Base-by-base conservation (phyloP, 2,888 invertebrate genomes). In the Pheosia tremula region DNA sequence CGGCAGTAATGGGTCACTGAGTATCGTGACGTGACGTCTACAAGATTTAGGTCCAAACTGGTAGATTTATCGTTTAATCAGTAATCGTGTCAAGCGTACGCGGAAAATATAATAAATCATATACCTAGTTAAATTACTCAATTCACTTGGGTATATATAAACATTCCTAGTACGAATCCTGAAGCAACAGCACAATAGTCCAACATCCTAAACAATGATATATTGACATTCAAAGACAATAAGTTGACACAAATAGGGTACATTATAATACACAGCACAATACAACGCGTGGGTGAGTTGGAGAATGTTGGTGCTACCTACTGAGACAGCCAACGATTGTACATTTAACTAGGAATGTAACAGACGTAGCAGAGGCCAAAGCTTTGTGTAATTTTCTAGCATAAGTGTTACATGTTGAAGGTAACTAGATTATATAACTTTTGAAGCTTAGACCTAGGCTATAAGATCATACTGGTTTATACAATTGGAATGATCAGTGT, bases 161-260 rank as follows among this genome's bases (percentile, higher is more conserved):
- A 61, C 63, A 66, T 67, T 60, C 67, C 64, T 62, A 70, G 56
- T 62, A 60, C 58, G 62, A 64, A 71, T 68, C 67, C 65, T 69
- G 57, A 41, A 58, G 62, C 77, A 69, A 69, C 57, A 67, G 63
- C 65, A 75, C 72, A 78, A 75, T 69, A 72, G 70, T 69, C 65
- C 62, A 70, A 70, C 71, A 69, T 78, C 75, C 74, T 74, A 74
- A 71, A 71, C 77, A 72, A 74, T 77, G 77, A 78, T 78, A 75
- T 73, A 75, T 75, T 67, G 76, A 75, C 69, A 75, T 75, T 73
- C 74, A 73, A 75, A 75, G 78, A 84, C 84, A 83, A 83, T 82
- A 81, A 82, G 77, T 80, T 81, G 83, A 81, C 84, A 83, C 80
- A 75, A 75, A 75, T 75, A 75, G 71, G 71, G 77, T 78, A 79